Evolutionary conservation across 1,140 invertebrate species (phyloP).

Genomic region (Diuraphis noxia): DNA sequence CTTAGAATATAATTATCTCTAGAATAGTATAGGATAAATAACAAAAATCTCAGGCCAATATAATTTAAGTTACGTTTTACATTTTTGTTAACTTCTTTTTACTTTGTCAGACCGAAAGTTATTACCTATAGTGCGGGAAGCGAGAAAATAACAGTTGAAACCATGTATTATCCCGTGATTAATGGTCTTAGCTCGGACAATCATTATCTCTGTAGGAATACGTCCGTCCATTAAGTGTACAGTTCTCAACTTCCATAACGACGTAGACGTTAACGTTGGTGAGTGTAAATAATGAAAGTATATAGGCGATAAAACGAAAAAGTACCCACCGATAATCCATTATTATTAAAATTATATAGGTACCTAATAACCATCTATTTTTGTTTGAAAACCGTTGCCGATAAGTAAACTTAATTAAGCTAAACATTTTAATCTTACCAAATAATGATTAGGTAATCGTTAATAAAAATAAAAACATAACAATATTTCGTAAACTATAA

Average conservation of each 20-base stretch:
- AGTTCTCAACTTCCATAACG: not conserved
- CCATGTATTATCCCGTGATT: not conserved
- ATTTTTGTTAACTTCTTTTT: slow-evolving; percentile 10
- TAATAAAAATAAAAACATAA: too few species aligned
- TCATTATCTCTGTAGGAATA: slow-evolving; percentile 2
- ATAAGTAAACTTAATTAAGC: not conserved
- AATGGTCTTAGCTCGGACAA: not conserved
- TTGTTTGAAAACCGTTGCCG: not conserved
- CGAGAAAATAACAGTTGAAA: not conserved
- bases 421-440: not conserved
- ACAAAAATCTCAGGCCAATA: not conserved
- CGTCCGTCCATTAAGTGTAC: slow-evolving; percentile 2
- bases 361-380: not conserved
- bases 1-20: not conserved
- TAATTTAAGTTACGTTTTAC: not conserved
- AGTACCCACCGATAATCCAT: not conserved
- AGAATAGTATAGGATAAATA: not conserved
- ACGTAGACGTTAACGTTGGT: not conserved
- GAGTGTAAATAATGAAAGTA: not conserved
- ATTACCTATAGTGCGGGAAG: not conserved
- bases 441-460: not conserved
- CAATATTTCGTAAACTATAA: not conserved
- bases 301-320: not conserved
- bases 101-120: not conserved
- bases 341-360: not conserved